Conservation (phyloP, 1,140 invertebrate species). For the Drosophila orena region DNA sequence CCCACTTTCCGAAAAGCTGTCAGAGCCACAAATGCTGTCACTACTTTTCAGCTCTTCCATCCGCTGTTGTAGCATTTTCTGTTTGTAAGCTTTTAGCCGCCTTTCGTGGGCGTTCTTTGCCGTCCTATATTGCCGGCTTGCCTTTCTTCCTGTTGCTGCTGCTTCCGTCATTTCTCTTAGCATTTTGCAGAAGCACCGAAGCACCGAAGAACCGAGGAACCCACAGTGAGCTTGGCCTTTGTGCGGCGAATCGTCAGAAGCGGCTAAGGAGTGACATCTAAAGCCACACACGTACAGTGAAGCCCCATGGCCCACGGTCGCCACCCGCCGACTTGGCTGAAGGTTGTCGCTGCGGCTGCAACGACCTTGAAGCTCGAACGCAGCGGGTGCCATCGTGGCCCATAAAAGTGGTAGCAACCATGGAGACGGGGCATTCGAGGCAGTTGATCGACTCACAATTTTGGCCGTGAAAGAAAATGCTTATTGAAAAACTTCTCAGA, state of each 20-base stretch:
- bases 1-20: slow-evolving; percentile 6
- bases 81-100: slow-evolving; percentile 61
- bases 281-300: slow-evolving; percentile 21
- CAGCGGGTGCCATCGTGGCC: slow-evolving; percentile 23
- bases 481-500: no score
- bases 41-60: slow-evolving; percentile 12
- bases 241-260: slow-evolving; percentile 28
- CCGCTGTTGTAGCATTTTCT: slow-evolving; percentile 21
- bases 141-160: slow-evolving; percentile 23
- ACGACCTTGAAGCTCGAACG: slow-evolving; percentile 32
- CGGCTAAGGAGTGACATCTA: slow-evolving; percentile 37
- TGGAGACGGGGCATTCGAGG: not conserved
- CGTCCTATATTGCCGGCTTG: slow-evolving; percentile 35
- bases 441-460: no score
- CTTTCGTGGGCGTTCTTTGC: slow-evolving; percentile 47
- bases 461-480: no score
- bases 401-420: slow-evolving; percentile 21
- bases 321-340: slow-evolving; percentile 30
- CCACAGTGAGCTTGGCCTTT: slow-evolving; percentile 24
- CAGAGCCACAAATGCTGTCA: slow-evolving; percentile 28
- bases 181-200: not conserved
- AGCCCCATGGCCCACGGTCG: slow-evolving; percentile 12
- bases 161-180: slow-evolving; percentile 26
- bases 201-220: not conserved
- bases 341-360: slow-evolving; percentile 38